Conservation (phyloP, 2,888 invertebrate species). For the Bombyx huttoni region DNA sequence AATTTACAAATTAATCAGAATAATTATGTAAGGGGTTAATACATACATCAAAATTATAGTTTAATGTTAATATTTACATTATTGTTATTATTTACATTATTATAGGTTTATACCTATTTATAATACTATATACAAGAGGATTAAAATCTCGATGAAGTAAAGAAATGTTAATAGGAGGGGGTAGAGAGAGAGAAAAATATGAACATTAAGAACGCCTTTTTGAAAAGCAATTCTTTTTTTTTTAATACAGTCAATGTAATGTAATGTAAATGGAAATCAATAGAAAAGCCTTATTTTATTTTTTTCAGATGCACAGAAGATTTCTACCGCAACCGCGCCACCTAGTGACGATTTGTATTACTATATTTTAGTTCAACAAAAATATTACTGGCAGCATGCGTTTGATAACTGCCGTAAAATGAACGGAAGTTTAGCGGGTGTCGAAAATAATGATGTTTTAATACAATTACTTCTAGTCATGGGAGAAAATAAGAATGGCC, state of each 20-base stretch:
- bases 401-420: constrained; percentile 48
- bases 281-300: neutral
- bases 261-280: no score
- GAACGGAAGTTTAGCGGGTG: constrained; percentile 44
- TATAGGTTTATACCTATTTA: no score
- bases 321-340: constrained; percentile 18
- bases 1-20: no score
- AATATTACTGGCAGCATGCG: constrained; percentile 52
- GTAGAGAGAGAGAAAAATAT: no score
- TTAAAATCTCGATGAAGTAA: no score
- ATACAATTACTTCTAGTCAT: constrained; percentile 46
- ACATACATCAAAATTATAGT: no score
- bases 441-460: constrained; percentile 40
- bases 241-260: neutral
- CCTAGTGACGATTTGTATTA: constrained; percentile 50
- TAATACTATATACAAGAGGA: no score
- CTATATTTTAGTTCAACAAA: constrained; percentile 44
- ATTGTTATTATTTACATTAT: no score
- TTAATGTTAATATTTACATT: no score
- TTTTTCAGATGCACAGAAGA: constrained; percentile 20
- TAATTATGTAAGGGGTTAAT: no score
- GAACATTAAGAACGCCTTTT: no score
- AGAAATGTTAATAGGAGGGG: no score
- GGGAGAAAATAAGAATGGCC: constrained; percentile 55
- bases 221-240: neutral